phyloP scores from a whole-genome alignment of 35 echinoderm and acorn worm genomes.

The Ptychodera flava region DNA sequence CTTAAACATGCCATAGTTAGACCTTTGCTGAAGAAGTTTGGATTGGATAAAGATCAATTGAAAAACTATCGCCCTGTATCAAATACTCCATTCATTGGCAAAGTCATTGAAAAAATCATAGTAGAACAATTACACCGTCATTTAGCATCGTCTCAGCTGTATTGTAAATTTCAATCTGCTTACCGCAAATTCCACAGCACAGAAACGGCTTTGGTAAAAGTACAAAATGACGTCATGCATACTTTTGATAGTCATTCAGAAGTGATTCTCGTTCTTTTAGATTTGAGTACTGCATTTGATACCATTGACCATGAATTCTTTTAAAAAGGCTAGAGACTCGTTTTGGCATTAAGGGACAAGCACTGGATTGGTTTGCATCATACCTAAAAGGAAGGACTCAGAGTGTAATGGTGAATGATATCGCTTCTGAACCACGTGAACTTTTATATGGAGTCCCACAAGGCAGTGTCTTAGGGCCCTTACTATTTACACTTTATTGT shows the following conservation, averaged over 20 bases:
- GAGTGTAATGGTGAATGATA: conserved; percentile 12
- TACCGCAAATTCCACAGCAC: conserved; percentile 43
- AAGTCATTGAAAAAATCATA: conserved; percentile 29
- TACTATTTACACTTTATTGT: conserved; percentile 2
- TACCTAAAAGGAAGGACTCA: conserved; percentile 28
- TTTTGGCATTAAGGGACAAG: conserved; percentile 24
- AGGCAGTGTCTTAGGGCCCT: neutral
- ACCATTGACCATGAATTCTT: conserved; percentile 27
- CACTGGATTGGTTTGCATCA: conserved; percentile 32
- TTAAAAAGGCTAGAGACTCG: conserved; percentile 25
- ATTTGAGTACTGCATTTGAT: conserved; percentile 40
- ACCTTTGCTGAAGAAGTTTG: conserved; percentile 43
- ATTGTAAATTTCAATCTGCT: too few species aligned
- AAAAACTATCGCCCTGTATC: conserved; percentile 29
- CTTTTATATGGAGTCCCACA: conserved; percentile 17
- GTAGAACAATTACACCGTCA: conserved; percentile 4
- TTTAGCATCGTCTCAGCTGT: neutral
- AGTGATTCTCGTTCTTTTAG: conserved; percentile 22
- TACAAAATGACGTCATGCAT: conserved; percentile 30
- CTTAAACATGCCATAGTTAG: conserved; percentile 16
- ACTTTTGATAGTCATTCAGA: conserved; percentile 25
- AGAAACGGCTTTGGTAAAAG: conserved; percentile 37
- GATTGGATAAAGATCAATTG: conserved; percentile 32
- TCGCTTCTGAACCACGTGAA: neutral
- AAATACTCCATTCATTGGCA: conserved; percentile 14